These are phyloP conservation scores for Leptura quadrifasciata DNA, from an alignment of 2,888 invertebrate genomes.

Conservation along the genomic window DNA sequence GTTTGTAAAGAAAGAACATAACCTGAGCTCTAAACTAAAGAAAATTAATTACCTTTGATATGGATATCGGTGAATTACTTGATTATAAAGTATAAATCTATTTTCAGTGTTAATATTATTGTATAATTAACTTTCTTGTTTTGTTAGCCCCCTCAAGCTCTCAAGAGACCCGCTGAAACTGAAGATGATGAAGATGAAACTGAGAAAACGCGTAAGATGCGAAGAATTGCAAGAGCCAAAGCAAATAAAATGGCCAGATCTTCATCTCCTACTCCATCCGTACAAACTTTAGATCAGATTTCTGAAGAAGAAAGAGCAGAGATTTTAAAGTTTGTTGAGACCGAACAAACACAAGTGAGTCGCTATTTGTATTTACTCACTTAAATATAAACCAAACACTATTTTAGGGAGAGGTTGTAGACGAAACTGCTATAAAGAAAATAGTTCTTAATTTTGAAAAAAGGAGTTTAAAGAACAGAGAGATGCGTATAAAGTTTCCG, in stretches of 20 bases:
- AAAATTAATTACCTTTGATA: constrained; percentile 54
- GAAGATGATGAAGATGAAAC: constrained; percentile 83
- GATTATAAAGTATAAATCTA: constrained; percentile 75
- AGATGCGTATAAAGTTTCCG: constrained; percentile 98
- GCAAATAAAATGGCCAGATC: constrained; percentile 75
- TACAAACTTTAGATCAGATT: constrained; percentile 75
- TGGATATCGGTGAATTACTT: constrained; percentile 78
- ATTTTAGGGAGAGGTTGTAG: constrained; percentile 86
- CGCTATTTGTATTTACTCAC: not conserved
- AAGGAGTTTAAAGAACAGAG: constrained; percentile 93
- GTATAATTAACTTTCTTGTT: not conserved
- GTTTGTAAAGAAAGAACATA: too few relatives aligned
- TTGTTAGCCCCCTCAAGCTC: constrained; percentile 86
- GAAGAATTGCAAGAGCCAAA: constrained; percentile 77
- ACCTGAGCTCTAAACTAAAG: not conserved
- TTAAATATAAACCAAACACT: constrained; percentile 1
- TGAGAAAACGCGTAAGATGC: constrained; percentile 79
- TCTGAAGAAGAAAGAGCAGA: constrained; percentile 85
- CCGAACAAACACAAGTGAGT: constrained; percentile 83
- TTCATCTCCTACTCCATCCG: constrained; percentile 72
- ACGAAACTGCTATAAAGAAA: constrained; percentile 91
- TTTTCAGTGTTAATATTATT: not conserved
- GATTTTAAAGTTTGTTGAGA: constrained; percentile 89
- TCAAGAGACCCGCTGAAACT: constrained; percentile 80
- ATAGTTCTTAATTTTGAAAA: constrained; percentile 96